A percentile compares a stretch with the other conserved stretches of the same genome.
These are phyloP conservation scores for Mirounga angustirostris DNA, from an alignment of 2,113 vertebrate genomes.

Conservation along the genomic window DNA sequence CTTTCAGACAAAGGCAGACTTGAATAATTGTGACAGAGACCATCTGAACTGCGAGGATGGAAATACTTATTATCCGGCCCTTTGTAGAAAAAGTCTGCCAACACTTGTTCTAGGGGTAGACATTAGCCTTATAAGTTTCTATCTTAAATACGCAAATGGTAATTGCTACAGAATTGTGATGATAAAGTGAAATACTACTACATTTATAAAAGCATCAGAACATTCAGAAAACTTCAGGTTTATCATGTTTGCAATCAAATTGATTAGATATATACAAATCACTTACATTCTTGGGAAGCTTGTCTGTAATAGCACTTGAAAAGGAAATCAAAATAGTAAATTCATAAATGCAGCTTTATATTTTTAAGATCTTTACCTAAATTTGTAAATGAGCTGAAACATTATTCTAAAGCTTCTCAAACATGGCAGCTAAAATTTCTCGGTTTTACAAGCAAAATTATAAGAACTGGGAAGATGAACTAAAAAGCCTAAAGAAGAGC, in stretches of 20 bases:
- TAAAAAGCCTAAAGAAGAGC: neutral
- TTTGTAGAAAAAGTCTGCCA: neutral
- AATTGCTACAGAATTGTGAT: neutral
- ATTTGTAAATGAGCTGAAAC: neutral
- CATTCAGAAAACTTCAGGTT: neutral
- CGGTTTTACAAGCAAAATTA: constrained; percentile 4
- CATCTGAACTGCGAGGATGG: neutral
- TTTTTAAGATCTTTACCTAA: neutral
- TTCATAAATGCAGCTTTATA: neutral
- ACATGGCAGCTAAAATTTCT: neutral
- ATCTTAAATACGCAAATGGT: neutral
- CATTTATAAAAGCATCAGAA: neutral
- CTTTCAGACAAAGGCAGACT: neutral
- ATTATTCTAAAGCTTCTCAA: neutral
- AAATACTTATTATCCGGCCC: neutral
- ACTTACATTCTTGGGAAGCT: neutral
- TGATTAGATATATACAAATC: neutral
- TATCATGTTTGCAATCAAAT: neutral
- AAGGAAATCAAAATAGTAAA: neutral
- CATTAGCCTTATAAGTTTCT: neutral
- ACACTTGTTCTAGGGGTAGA: neutral
- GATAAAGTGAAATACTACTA: neutral
- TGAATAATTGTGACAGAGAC: neutral
- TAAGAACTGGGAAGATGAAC: neutral
- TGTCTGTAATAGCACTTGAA: neutral